These are phyloP conservation scores for Lobophora halterata DNA, from an alignment of 2,888 invertebrate genomes.

Conservation along the genomic window DNA sequence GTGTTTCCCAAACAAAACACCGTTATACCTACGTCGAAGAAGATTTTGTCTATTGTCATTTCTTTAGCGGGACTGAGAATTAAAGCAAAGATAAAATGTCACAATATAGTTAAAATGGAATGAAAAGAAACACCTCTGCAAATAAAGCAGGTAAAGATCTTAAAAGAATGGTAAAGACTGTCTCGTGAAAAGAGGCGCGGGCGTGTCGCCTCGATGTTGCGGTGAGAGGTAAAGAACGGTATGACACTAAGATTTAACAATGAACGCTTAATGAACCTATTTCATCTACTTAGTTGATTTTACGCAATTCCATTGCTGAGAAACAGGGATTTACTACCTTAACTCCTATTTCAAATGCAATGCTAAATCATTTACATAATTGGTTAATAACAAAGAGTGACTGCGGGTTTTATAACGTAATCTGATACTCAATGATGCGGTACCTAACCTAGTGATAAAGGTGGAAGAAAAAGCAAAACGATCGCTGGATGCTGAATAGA, in stretches of 20 bases:
- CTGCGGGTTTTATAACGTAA: slow-evolving; percentile 23
- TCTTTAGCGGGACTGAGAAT: slow-evolving; percentile 25
- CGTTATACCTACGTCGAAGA: slow-evolving; percentile 14
- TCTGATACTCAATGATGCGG: slow-evolving; percentile 7
- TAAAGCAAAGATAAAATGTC: slow-evolving; percentile 38
- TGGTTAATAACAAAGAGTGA: slow-evolving; percentile 20
- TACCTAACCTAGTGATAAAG: slow-evolving; percentile 40
- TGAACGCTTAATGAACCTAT: slow-evolving; percentile 65
- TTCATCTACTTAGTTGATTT: slow-evolving; percentile 48
- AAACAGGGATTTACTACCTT: slow-evolving; percentile 39
- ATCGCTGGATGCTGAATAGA: slow-evolving; percentile 59
- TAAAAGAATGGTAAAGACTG: slow-evolving; percentile 38
- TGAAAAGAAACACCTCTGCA: slow-evolving; percentile 53
- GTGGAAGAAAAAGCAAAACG: slow-evolving; percentile 63
- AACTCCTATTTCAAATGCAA: slow-evolving; percentile 37
- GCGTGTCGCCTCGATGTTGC: slow-evolving; percentile 27
- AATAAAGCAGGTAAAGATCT: slow-evolving; percentile 51
- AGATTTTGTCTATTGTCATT: slow-evolving; percentile 11
- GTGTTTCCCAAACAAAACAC: slow-evolving; percentile 19
- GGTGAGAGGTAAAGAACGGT: slow-evolving; percentile 60
- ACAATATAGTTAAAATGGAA: slow-evolving; percentile 39
- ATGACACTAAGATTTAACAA: slow-evolving; percentile 58
- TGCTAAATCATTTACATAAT: slow-evolving; percentile 29
- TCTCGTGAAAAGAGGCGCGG: slow-evolving; percentile 35
- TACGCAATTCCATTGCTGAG: slow-evolving; percentile 47